Conservation (phyloP, 2,888 invertebrate genomes). For the Heliconius aoede region DNA sequence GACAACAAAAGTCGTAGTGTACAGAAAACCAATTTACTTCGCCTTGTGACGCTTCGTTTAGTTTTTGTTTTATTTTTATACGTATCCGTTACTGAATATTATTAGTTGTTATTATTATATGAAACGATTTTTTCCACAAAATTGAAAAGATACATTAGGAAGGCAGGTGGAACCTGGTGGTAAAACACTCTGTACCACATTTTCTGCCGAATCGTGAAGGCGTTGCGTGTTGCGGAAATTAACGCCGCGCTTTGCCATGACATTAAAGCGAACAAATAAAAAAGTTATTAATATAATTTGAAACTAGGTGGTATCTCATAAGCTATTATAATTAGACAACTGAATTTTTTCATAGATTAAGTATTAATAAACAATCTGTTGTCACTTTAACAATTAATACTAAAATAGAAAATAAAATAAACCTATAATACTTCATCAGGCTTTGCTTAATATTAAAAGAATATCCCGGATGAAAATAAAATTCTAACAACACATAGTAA, state of each 20-base stretch:
- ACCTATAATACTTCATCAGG: background rate
- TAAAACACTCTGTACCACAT: too few species aligned
- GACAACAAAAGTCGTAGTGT: constrained; percentile 39
- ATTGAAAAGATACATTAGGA: background rate
- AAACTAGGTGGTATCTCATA: too few species aligned
- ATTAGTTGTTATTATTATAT: background rate
- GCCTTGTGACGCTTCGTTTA: constrained; percentile 41
- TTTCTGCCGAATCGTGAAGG: too few species aligned
- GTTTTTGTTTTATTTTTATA: constrained; percentile 10
- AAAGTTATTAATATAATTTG: too few species aligned
- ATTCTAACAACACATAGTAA: background rate
- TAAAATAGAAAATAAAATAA: background rate
- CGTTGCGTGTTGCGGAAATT: background rate
- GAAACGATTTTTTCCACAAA: too few species aligned
- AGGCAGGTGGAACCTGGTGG: too few species aligned
- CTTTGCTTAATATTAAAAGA: background rate
- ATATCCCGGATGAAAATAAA: background rate
- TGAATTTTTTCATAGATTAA: too few species aligned
- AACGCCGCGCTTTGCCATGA: background rate
- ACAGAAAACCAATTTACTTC: constrained; percentile 43
- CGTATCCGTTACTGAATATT: background rate
- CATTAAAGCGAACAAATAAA: too few species aligned
- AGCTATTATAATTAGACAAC: too few species aligned
- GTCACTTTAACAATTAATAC: too few species aligned
- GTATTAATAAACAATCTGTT: too few species aligned